Conservation (phyloP, 2,113 vertebrate genomes). For the Etheostoma spectabile region DNA sequence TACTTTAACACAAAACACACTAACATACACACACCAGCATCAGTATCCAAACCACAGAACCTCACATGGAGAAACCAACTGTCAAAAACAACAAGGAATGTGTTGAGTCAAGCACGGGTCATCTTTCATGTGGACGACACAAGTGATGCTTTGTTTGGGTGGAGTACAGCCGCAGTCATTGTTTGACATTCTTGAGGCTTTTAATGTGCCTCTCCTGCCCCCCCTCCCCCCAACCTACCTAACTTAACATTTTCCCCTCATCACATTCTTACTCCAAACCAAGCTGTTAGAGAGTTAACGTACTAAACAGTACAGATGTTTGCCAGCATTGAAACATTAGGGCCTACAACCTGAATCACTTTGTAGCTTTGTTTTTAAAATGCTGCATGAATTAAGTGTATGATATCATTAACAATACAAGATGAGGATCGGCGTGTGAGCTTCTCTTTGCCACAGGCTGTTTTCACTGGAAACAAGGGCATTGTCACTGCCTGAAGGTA, state of each 20-base stretch:
- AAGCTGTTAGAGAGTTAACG: neutral
- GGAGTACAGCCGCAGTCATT: slow-evolving; percentile 21
- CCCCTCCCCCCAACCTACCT: no score
- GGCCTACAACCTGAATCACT: neutral
- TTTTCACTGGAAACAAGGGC: slow-evolving; percentile 29
- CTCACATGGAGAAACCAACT: slow-evolving; percentile 49
- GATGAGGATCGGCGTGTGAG: slow-evolving; percentile 15
- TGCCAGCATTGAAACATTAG: slow-evolving; percentile 7
- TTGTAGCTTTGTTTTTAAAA: neutral
- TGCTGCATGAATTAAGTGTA: neutral
- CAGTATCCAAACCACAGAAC: slow-evolving; percentile 49
- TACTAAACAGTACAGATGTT: neutral
- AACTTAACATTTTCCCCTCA: slow-evolving; percentile 12
- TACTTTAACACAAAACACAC: slow-evolving; percentile 22
- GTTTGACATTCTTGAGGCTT: slow-evolving; percentile 46
- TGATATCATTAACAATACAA: slow-evolving; percentile 1
- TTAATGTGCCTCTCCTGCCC: slow-evolving; percentile 27
- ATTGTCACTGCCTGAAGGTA: slow-evolving; percentile 18
- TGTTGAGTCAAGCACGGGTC: slow-evolving; percentile 32
- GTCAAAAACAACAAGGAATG: slow-evolving; percentile 56
- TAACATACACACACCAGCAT: slow-evolving; percentile 16
- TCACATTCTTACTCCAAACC: neutral
- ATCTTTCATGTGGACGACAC: slow-evolving; percentile 52
- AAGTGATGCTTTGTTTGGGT: slow-evolving; percentile 60
- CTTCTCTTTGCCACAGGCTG: slow-evolving; percentile 38